Evolutionary conservation across 2,113 vertebrate species (phyloP).

Genomic region (Oenanthe oenanthe): DNA sequence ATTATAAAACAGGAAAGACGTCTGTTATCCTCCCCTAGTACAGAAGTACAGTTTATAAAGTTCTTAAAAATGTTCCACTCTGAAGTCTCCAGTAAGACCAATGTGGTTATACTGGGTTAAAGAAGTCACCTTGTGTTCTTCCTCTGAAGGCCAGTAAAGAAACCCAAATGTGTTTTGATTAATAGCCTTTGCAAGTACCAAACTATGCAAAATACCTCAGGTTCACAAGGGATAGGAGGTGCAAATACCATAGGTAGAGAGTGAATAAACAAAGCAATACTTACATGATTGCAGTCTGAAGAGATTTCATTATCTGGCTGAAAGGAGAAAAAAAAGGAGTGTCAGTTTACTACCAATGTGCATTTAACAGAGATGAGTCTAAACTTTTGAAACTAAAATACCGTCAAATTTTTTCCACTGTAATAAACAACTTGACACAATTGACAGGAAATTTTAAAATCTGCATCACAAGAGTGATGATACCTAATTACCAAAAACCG

Average conservation of each 20-base stretch:
- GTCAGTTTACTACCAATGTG: neutral
- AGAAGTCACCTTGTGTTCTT: neutral
- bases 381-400: neutral
- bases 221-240: neutral
- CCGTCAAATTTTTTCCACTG: neutral
- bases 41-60: neutral
- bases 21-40: neutral
- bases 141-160: neutral
- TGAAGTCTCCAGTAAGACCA: neutral
- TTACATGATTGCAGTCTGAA: constrained; percentile 95
- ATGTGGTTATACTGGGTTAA: neutral
- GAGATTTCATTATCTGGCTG: constrained; percentile 93
- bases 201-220: neutral
- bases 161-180: neutral
- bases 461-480: neutral
- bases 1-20: neutral
- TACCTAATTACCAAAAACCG: neutral
- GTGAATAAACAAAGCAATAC: constrained; percentile 63
- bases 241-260: neutral
- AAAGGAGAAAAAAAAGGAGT: neutral
- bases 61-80: neutral
- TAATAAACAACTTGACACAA: neutral
- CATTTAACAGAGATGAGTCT: neutral
- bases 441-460: neutral
- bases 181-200: neutral